Base-by-base conservation (phyloP, 2,888 invertebrate species). In the Allophyes oxyacanthae region DNA sequence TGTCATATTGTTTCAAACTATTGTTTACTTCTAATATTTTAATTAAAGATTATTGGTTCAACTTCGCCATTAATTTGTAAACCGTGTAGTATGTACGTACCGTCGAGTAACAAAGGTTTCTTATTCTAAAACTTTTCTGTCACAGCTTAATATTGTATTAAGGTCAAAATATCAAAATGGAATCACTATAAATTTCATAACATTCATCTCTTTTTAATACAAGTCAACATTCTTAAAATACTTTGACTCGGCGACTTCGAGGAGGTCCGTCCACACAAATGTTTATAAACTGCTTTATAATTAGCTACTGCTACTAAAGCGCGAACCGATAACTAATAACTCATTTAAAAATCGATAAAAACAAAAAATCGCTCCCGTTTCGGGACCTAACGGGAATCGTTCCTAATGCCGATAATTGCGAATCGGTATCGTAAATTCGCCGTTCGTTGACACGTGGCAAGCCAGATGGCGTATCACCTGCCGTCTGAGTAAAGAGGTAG, bases 381-480 rank as follows among this genome's bases (percentile, higher is more conserved):
- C 48, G 57, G 59, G 64, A 68, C 73, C 81, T 83, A 82, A 81
- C 64, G 72, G 73, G 82, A 83, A 85, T 80, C 34, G 43, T 83
- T 72, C 72, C 78, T 79, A 82, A 38, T 83, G 72, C 72, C 78
- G 79, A 82, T 85, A 82, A 83, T 85, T 82, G 85, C 77, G 79
- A 82, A 85, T 85, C 81, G 82, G 62, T 81, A 79, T 70, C 65
- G 33, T 56, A 48, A 55, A 70, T 75, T 67, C 48, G 64, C 50
- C 64, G 72, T 68, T 64, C 74, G 77, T 86, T 86, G 89, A 87
- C 92, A 89, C 91, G 91, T 89, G 91, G 85, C 78, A 54, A 60
- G 79, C 88, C 92, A 92, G 89, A 89, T 92, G 92, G 83, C 62
- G 68, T 75, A 84, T 88, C 92, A 91, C 92, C 92, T 91, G 91